phyloP scores from a whole-genome alignment of 2,888 invertebrate genomes.

The Oscheius onirici region DNA sequence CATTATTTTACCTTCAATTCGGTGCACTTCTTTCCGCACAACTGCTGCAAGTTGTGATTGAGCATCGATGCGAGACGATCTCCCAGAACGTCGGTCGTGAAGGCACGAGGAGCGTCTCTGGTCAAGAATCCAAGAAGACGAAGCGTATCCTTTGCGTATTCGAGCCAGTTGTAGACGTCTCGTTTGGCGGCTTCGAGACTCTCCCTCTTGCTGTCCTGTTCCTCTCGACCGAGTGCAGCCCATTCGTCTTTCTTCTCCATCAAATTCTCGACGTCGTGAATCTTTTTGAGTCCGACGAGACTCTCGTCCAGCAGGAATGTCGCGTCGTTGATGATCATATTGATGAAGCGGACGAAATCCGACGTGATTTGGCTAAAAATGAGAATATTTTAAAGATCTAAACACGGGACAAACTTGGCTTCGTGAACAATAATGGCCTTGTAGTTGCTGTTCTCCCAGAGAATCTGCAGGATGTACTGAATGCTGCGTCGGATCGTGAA shows the following conservation, averaged over 20 bases:
- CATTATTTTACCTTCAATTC: constrained; percentile 60
- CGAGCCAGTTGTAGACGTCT: constrained; percentile 68
- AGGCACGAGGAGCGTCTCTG: constrained; percentile 88
- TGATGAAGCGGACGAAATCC: constrained; percentile 88
- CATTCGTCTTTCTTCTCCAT: constrained; percentile 77
- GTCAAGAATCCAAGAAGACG: constrained; percentile 98
- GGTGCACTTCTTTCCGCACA: constrained; percentile 77
- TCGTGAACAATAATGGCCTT: constrained; percentile 87
- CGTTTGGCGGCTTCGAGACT: constrained; percentile 71
- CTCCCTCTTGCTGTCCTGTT: constrained; percentile 50
- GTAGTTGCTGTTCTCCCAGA: constrained; percentile 93
- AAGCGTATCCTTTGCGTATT: constrained; percentile 85
- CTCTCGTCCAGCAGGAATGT: constrained; percentile 95
- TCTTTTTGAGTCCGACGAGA: constrained; percentile 82
- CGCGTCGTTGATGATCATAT: constrained; percentile 95
- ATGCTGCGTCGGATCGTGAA: constrained; percentile 98
- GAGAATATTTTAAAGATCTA: too few relatives aligned
- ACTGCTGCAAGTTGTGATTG: constrained; percentile 94
- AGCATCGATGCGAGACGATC: constrained; percentile 96
- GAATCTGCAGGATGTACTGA: constrained; percentile 85
- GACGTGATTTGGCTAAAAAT: constrained; percentile 52
- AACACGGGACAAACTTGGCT: constrained; percentile 77
- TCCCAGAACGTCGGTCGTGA: constrained; percentile 86
- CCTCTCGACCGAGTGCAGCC: constrained; percentile 46
- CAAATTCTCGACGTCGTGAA: constrained; percentile 83